Conservation (phyloP, 2,113 vertebrate species). For the Prinia subflava region DNA sequence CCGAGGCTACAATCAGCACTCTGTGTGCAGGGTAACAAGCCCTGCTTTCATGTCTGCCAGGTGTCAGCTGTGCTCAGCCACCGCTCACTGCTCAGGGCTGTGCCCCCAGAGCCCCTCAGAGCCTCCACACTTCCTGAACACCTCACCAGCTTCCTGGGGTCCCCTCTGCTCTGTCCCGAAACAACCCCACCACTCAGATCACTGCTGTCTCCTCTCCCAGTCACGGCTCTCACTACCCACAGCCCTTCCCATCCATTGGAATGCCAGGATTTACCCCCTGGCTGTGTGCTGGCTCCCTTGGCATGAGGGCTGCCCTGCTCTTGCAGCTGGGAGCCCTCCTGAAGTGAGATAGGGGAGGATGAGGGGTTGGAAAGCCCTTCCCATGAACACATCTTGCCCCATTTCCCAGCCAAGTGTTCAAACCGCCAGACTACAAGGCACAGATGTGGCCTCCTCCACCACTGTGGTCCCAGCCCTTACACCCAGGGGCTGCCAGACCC, state of each 20-base stretch:
- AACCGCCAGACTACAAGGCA: not conserved
- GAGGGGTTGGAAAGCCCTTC: not conserved
- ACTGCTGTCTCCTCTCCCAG: not conserved
- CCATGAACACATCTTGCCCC: not conserved
- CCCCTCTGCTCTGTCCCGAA: not conserved
- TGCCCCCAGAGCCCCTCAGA: not conserved
- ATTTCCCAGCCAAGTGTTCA: not conserved
- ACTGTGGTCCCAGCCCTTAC: not conserved
- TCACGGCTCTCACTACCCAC: not conserved
- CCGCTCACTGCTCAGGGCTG: not conserved
- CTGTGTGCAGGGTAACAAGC: not conserved
- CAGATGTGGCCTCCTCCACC: fast-evolving
- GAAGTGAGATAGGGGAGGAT: not conserved
- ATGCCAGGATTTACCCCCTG: not conserved
- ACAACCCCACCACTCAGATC: not conserved
- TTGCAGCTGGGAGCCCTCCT: not conserved
- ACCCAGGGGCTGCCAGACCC: not conserved
- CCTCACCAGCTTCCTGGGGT: not conserved
- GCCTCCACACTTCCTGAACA: not conserved
- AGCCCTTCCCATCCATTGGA: not conserved
- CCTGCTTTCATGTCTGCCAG: not conserved
- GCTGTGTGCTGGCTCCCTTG: not conserved
- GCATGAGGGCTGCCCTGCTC: not conserved
- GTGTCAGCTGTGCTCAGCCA: constrained; percentile 25
- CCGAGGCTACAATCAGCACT: not conserved